phyloP scores from a whole-genome alignment of 2,797 vertebrate genomes.

The Micrastur ruficollis region DNA sequence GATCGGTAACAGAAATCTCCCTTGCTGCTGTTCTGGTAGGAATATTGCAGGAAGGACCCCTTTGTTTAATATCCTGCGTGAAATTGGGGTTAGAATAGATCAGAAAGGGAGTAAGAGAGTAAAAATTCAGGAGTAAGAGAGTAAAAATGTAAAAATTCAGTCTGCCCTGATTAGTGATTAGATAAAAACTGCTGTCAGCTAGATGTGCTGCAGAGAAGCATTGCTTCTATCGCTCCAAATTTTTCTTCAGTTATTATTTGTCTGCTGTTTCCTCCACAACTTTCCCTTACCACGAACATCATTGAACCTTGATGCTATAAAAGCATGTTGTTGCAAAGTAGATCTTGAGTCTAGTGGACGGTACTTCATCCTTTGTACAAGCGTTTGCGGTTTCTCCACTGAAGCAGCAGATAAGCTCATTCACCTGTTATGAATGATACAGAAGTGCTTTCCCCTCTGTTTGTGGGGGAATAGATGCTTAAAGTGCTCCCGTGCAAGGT shows the following conservation, averaged over 20 bases:
- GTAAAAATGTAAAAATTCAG: not conserved
- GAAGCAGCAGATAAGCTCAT: not conserved
- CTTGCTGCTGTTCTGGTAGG: not conserved
- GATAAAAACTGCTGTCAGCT: not conserved
- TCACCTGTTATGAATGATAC: rapidly evolving
- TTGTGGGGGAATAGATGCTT: not conserved
- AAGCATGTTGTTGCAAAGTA: not conserved
- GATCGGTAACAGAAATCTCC: not conserved
- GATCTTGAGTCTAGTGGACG: not conserved
- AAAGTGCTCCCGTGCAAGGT: not conserved
- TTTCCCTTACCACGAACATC: not conserved
- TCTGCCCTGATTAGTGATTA: not conserved
- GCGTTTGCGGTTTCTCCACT: no score
- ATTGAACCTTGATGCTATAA: not conserved
- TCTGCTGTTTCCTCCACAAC: not conserved
- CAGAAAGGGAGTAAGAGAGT: not conserved
- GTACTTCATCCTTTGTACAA: not conserved
- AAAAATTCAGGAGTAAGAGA: not conserved
- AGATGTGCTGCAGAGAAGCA: not conserved
- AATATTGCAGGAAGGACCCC: not conserved
- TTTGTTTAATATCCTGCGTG: not conserved
- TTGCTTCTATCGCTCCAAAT: not conserved
- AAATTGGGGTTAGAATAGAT: not conserved
- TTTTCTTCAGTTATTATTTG: not conserved
- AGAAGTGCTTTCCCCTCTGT: not conserved